Evolutionary conservation across 2,797 vertebrate genomes (phyloP), one percentile per base, ranked within the genome.

Genomic region (Steatocranus sp.): DNA sequence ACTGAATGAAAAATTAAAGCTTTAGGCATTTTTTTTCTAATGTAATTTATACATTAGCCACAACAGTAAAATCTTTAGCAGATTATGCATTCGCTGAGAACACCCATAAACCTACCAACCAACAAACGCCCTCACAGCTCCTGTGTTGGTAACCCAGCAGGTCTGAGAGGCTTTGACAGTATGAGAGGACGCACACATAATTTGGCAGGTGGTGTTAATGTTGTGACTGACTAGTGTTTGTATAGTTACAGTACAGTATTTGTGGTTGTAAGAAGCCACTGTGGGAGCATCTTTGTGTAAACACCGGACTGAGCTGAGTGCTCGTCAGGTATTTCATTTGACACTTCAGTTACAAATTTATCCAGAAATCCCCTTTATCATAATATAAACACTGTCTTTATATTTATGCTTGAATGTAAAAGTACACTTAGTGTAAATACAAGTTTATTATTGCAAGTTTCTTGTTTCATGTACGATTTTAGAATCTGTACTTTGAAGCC

Each of bases 351-450:
- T 46, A 70, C 18, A 36, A 66, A 1, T 23, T 12, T 66, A 23
- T 23, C 34, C 36, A 66, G 61, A 66, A 66, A 66, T 1, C n/a
- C 34, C 34, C 61, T 41, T 66, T 66, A 66, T 41, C 23, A 66
- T n/a, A 0, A 9, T 23, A 66, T 66, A 66, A 41, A 20, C n/a
- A 20, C 11, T 63, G 32, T 38, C 58, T 63, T 18, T 38, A 38
- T 63, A 8, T 38, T 61, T 63, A 20, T 14, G 0, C 58, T 63
- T 63, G 0, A 20, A 36, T 63, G 58, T 8, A 66, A 23, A 66
- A 66, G n/a, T 66, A 66, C 61, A 66, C n/a, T 66, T 23, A 66
- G n/a, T 66, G 34, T 66, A 66, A 70, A 70, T 46, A 46, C 5
- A 18, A 43, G 15, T 70, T 70, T 11, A 0, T 70, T 27, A 27